Evolutionary conservation across 2,888 invertebrate species (phyloP).

Genomic region (Lobophora halterata): DNA sequence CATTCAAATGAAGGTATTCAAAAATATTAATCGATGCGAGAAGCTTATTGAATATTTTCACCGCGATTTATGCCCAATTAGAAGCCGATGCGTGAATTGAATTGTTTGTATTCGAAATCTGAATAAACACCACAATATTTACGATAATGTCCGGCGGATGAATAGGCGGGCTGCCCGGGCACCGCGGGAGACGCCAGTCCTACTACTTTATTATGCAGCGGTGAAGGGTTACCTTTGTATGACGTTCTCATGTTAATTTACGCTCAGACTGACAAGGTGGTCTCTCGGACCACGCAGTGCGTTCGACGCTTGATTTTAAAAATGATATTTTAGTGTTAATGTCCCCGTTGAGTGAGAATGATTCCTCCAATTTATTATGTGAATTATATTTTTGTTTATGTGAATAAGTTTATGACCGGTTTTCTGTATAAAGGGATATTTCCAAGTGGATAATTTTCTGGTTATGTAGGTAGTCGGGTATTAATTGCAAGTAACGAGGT

Average conservation of each 20-base stretch:
- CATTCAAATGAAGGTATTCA: conserved; percentile 72
- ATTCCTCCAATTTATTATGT: conserved; percentile 51
- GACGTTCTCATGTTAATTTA: conserved; percentile 73
- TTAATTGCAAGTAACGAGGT: conserved; percentile 25
- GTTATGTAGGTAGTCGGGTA: conserved; percentile 29
- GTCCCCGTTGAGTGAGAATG: conserved; percentile 51
- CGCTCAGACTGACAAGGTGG: conserved; percentile 70
- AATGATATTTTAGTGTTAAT: conserved; percentile 75
- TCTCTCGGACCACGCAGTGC: conserved; percentile 46
- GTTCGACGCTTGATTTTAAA: conserved; percentile 47
- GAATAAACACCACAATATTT: conserved; percentile 80
- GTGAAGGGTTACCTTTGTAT: conserved; percentile 74
- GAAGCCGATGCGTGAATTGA: conserved; percentile 76
- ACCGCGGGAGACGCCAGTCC: conserved; percentile 54
- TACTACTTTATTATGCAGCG: conserved; percentile 63
- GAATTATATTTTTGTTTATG: conserved; percentile 44
- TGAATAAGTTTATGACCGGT: conserved; percentile 19
- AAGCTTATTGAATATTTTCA: conserved; percentile 76
- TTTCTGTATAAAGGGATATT: conserved; percentile 16
- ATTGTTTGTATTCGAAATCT: conserved; percentile 77
- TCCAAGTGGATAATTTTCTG: conserved; percentile 22
- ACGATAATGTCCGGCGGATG: conserved; percentile 73
- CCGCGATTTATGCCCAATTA: conserved; percentile 77
- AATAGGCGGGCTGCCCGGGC: conserved; percentile 56
- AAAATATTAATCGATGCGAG: conserved; percentile 74